Evolutionary conservation across 1,140 invertebrate genomes (phyloP).

Genomic region (Elysia chlorotica): DNA sequence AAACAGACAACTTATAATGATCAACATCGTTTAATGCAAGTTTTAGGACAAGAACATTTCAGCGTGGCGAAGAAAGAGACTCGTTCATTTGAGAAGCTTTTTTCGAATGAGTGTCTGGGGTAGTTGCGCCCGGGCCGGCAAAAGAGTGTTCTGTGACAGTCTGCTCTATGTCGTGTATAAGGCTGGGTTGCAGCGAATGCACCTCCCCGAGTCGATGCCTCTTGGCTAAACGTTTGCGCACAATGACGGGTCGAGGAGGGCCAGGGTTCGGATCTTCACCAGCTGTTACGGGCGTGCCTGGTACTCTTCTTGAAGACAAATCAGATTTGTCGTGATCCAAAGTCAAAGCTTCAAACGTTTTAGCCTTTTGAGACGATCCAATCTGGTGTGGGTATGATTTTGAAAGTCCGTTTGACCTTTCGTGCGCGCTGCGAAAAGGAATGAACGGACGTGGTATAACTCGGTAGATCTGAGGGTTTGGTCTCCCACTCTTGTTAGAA

Average conservation of each 20-base stretch:
- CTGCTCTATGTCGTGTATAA: slow-evolving; percentile 10
- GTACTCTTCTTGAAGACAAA: background rate
- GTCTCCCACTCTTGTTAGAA: too few relatives aligned
- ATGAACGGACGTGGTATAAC: background rate
- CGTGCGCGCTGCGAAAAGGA: slow-evolving; percentile 13
- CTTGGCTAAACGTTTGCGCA: slow-evolving; percentile 23
- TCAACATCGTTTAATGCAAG: too few relatives aligned
- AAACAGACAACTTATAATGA: too few relatives aligned
- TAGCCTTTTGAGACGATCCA: slow-evolving; percentile 8
- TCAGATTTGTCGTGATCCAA: background rate
- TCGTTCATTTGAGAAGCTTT: too few relatives aligned
- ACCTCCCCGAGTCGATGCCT: slow-evolving; percentile 15
- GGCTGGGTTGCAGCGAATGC: background rate
- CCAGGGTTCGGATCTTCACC: background rate
- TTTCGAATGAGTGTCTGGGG: too few relatives aligned
- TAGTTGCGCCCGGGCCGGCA: too few relatives aligned
- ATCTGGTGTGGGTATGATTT: background rate
- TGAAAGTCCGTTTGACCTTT: background rate
- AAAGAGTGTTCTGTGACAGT: too few relatives aligned
- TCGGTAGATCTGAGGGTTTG: background rate
- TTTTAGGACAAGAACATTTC: too few relatives aligned
- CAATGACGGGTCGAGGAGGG: background rate
- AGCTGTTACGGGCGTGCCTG: background rate
- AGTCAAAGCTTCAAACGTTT: too few relatives aligned
- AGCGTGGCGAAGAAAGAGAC: too few relatives aligned